Evolutionary conservation across 1,140 invertebrate genomes (phyloP).

Genomic region (Amyelois transitella): DNA sequence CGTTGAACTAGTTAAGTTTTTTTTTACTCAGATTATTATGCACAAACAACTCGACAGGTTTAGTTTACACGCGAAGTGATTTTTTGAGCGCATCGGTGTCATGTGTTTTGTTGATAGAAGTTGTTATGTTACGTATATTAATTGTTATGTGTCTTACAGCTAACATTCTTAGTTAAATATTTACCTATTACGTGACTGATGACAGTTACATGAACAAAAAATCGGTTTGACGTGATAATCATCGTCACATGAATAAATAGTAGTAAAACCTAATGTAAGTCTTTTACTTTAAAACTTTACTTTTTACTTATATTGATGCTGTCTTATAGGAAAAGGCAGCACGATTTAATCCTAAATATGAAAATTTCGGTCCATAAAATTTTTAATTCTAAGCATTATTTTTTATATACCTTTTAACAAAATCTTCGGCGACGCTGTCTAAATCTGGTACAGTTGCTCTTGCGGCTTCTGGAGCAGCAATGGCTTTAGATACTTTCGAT

Average conservation of each 20-base stretch:
- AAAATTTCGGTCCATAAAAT: too few species aligned
- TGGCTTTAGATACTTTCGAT: conserved; percentile 87
- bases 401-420: conserved; percentile 79
- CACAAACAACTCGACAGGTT: conserved; percentile 8
- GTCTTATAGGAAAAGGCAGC: too few species aligned
- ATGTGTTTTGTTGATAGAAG: not conserved
- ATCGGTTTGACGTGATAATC: too few species aligned
- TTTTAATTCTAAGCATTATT: too few species aligned
- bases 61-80: conserved; percentile 9
- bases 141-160: not conserved
- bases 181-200: not conserved
- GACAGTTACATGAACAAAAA: too few species aligned
- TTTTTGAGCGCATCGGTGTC: not conserved
- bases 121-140: not conserved
- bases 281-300: too few species aligned
- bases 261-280: too few species aligned
- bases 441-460: conserved; percentile 83
- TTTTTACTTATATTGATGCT: too few species aligned
- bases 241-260: too few species aligned
- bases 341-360: too few species aligned
- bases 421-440: conserved; percentile 83
- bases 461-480: conserved; percentile 85
- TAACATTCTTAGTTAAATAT: too few species aligned
- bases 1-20: conserved; percentile 20
- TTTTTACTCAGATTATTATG: conserved; percentile 8